These are phyloP conservation scores for Drosophila paranaensis DNA, from an alignment of 2,888 invertebrate genomes.

Conservation along the genomic window DNA sequence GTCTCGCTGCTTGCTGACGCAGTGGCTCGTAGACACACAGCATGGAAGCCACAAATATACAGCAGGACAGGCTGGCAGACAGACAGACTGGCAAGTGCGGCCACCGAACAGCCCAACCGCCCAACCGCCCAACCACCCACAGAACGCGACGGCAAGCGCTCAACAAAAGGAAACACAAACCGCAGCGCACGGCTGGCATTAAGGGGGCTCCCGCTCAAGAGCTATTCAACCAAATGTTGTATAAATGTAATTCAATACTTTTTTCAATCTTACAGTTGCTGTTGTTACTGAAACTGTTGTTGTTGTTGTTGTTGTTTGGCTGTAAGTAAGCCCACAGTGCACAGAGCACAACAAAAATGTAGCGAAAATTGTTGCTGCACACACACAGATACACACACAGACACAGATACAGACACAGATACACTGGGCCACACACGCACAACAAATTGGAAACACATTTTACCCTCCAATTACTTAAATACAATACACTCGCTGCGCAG, in stretches of 20 bases:
- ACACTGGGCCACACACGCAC: constrained; percentile 14
- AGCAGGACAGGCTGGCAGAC: constrained; percentile 1
- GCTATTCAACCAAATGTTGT: constrained; percentile 77
- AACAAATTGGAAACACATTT: constrained; percentile 79
- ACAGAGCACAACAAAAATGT: constrained; percentile 33
- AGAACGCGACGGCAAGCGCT: constrained; percentile 10
- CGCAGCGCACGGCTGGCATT: constrained; percentile 52
- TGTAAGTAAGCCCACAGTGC: constrained; percentile 30
- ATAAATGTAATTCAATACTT: constrained; percentile 80
- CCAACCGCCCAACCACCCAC: constrained; percentile 41
- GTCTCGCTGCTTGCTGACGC: constrained; percentile 31
- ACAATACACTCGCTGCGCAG: constrained; percentile 52
- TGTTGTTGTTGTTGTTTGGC: constrained; percentile 12
- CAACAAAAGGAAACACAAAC: constrained; percentile 74
- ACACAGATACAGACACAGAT: constrained; percentile 4
- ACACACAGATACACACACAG: constrained; percentile 20
- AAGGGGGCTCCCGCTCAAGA: constrained; percentile 36
- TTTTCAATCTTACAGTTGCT: constrained; percentile 65
- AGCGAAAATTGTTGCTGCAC: constrained; percentile 25
- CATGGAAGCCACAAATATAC: constrained; percentile 62
- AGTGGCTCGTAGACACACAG: constrained; percentile 35
- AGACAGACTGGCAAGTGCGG: constrained; percentile 26
- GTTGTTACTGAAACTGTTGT: constrained; percentile 15
- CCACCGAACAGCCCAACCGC: constrained; percentile 15
- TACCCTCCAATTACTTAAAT: constrained; percentile 79